Evolutionary conservation across 2,888 invertebrate genomes (phyloP).

Genomic region (Trisateles emortualis): DNA sequence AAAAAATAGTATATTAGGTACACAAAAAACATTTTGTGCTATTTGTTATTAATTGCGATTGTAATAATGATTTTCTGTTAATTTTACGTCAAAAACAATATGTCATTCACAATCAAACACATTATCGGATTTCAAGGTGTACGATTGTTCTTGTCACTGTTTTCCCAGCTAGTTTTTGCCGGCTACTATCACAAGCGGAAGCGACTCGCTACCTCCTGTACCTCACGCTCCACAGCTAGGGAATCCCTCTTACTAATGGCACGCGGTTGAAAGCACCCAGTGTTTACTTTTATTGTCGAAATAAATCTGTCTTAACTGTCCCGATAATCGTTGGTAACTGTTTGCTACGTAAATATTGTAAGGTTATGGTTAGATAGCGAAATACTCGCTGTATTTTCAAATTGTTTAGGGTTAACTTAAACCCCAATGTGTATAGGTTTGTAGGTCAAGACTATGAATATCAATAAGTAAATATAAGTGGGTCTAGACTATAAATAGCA

Average conservation of each 20-base stretch:
- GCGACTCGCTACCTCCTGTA: slow-evolving; percentile 13
- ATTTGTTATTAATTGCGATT: no score
- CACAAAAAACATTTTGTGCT: no score
- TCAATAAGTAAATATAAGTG: neutral
- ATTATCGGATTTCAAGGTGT: no score
- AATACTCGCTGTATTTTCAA: slow-evolving; percentile 17
- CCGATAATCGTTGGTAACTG: slow-evolving; percentile 83
- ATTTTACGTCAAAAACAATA: no score
- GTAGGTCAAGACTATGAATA: slow-evolving; percentile 10
- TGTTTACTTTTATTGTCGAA: slow-evolving; percentile 85
- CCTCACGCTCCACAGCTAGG: slow-evolving; percentile 42
- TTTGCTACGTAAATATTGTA: slow-evolving; percentile 61
- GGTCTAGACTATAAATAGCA: neutral
- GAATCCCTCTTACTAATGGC: slow-evolving; percentile 79
- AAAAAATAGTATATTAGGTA: no score
- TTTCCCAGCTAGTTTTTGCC: neutral
- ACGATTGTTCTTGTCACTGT: no score
- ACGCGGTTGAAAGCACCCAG: slow-evolving; percentile 68
- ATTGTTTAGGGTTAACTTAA: slow-evolving; percentile 1
- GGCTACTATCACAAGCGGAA: slow-evolving; percentile 17
- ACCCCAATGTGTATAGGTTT: neutral
- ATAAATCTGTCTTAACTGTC: slow-evolving; percentile 84
- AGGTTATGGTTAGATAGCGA: slow-evolving; percentile 28
- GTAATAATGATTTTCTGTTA: no score
- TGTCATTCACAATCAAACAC: no score